Base-by-base conservation (phyloP, 1,140 invertebrate species). In the Magallana ariakensis region DNA sequence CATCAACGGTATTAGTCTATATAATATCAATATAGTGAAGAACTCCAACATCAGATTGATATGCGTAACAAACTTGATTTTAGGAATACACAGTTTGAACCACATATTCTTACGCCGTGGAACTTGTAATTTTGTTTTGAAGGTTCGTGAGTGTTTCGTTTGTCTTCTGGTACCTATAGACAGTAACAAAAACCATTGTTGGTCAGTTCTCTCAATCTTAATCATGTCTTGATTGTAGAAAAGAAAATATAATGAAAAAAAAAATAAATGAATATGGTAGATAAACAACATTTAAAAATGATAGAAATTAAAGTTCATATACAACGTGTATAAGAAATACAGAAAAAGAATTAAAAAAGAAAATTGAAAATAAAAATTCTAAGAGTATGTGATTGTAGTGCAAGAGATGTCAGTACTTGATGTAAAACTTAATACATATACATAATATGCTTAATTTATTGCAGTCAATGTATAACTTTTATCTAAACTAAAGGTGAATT, bases 151-250 rank as follows among this genome's bases (percentile, higher is more conserved):
- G 57, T 57, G 22, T 86, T 70, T 89, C 81, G 80, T 86, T 87
- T 87, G 87, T 89, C 84, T 87, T 87, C 86, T 88, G 87, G 19
- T 54, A 80, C 82, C 85, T 88, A 46, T 5, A 82, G 54, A 16
- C n/a, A 26, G 10, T n/a, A 82, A 82, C 16, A 82, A 54, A 82
- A 82, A 82, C 54, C 80, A 55, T 16, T 26, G 33, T 46, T 46
- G 33, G 33, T 82, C 15, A 62, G 4, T 62, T 62, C 19, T 62
- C 15, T 62, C 19, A 16, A 19, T 16, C 16, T 60, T 60, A 9
- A 60, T 16, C 60, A 19, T 62, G 60, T 62, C 60, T 16, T 15
- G 15, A 62, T 16, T 16, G 15, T 26, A 22, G 10, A 15, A 26
- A 13, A 80, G 5, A 80, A 9, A 5, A 80, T 80, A 46, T 22